Evolutionary conservation across 2,888 invertebrate genomes (phyloP).

Genomic region (Lycia hirtaria): DNA sequence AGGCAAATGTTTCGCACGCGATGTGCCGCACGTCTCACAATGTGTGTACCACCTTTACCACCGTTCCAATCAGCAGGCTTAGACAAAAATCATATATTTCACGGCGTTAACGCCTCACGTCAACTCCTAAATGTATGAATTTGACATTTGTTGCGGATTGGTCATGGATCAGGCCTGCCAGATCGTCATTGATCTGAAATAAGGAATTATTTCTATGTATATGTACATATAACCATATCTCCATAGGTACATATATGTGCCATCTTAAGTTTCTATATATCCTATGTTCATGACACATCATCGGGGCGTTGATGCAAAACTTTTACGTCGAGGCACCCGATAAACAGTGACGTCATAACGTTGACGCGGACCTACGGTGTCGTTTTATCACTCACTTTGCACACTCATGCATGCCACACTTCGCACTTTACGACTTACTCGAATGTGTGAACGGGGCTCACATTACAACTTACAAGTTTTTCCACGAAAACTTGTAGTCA

Average conservation of each 20-base stretch:
- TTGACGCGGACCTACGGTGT: conserved; percentile 25
- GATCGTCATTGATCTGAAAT: no score
- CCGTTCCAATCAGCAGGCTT: no score
- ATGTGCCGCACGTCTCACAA: no score
- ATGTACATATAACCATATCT: background rate
- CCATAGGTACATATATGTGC: background rate
- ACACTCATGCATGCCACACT: conserved; percentile 36
- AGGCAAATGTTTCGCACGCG: no score
- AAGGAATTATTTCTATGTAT: background rate
- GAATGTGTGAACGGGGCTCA: conserved; percentile 33
- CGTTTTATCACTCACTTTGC: conserved; percentile 39
- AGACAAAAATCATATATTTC: no score
- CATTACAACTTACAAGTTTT: conserved; percentile 40
- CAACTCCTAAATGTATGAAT: no score
- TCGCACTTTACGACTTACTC: conserved; percentile 36
- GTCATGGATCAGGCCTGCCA: no score
- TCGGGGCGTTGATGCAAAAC: conserved; percentile 25
- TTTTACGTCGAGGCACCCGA: conserved; percentile 25
- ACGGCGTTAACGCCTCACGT: no score
- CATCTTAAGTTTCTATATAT: conserved; percentile 13
- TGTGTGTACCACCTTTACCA: no score
- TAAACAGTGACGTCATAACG: conserved; percentile 28
- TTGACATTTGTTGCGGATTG: no score
- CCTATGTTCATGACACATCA: conserved; percentile 11
- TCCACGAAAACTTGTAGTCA: conserved; percentile 31